Conservation (phyloP, 2,113 vertebrate genomes). For the Hoplias malabaricus region DNA sequence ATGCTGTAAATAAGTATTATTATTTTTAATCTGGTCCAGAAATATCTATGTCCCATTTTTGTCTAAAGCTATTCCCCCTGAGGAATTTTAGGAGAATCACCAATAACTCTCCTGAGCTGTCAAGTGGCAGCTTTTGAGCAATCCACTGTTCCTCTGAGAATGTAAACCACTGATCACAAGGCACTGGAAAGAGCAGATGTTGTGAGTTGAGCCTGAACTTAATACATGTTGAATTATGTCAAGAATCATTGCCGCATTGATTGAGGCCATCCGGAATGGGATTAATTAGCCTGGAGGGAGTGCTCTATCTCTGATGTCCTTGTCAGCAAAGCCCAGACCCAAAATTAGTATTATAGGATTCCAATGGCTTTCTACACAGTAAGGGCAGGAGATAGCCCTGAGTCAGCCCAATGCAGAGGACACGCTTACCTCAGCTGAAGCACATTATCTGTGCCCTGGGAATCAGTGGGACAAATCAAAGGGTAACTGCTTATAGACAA, state of each 20-base stretch:
- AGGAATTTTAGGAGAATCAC: neutral
- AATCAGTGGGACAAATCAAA: slow-evolving; percentile 19
- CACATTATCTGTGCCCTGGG: slow-evolving; percentile 10
- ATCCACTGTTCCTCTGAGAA: no score
- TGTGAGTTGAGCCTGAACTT: slow-evolving; percentile 49
- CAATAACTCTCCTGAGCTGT: no score
- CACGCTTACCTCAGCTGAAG: slow-evolving; percentile 1
- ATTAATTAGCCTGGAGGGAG: slow-evolving; percentile 70
- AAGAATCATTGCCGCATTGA: slow-evolving; percentile 74
- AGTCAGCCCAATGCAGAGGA: slow-evolving; percentile 54
- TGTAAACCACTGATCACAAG: neutral
- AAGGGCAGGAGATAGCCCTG: slow-evolving; percentile 52
- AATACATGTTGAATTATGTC: slow-evolving; percentile 72
- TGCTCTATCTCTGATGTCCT: slow-evolving; percentile 64
- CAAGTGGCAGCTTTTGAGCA: no score
- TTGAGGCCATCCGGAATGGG: slow-evolving; percentile 66
- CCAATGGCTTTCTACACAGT: slow-evolving; percentile 64
- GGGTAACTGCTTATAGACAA: neutral
- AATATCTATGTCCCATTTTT: neutral
- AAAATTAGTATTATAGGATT: slow-evolving; percentile 75
- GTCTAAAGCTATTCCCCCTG: neutral
- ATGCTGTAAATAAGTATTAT: no score
- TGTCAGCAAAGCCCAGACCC: slow-evolving; percentile 66
- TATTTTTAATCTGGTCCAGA: no score
- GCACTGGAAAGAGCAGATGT: neutral